Conservation (phyloP, 2,888 invertebrate species). For the Epirrita christyi region DNA sequence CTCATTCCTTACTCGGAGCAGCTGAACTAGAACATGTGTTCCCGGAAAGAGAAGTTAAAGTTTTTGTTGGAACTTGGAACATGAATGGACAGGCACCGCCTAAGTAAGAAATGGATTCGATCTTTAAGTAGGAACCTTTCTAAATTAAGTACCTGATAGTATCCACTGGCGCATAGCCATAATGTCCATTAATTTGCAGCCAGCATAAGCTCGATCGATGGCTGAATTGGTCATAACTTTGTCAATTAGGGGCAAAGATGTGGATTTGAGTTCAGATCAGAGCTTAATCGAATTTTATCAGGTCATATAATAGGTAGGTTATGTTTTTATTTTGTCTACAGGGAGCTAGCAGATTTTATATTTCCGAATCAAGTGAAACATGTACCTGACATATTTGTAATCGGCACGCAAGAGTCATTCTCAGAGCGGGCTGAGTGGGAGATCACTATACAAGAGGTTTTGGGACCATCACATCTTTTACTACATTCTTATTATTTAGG, state of each 20-base stretch:
- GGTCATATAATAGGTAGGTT: no score
- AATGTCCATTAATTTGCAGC: no score
- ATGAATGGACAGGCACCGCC: constrained; percentile 96
- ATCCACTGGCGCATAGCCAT: no score
- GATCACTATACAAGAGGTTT: constrained; percentile 94
- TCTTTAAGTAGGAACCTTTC: no score
- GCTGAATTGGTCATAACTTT: no score
- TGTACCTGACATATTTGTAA: constrained; percentile 95
- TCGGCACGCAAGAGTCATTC: constrained; percentile 97
- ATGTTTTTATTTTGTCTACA: constrained; percentile 58
- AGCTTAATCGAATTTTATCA: no score
- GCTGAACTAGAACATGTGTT: constrained; percentile 94
- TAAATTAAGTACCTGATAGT: no score
- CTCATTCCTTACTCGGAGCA: constrained; percentile 92
- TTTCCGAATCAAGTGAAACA: constrained; percentile 93
- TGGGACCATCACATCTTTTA: constrained; percentile 96
- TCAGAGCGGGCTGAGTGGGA: constrained; percentile 96
- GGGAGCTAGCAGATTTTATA: constrained; percentile 95
- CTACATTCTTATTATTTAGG: constrained; percentile 94
- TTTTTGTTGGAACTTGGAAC: constrained; percentile 98
- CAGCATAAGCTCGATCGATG: no score
- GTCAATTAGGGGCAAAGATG: no score
- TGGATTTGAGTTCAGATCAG: neutral
- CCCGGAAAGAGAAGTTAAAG: constrained; percentile 92
- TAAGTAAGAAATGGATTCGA: constrained; percentile 82